phyloP scores from a whole-genome alignment of 2,797 vertebrate species.

The Fringilla coelebs region DNA sequence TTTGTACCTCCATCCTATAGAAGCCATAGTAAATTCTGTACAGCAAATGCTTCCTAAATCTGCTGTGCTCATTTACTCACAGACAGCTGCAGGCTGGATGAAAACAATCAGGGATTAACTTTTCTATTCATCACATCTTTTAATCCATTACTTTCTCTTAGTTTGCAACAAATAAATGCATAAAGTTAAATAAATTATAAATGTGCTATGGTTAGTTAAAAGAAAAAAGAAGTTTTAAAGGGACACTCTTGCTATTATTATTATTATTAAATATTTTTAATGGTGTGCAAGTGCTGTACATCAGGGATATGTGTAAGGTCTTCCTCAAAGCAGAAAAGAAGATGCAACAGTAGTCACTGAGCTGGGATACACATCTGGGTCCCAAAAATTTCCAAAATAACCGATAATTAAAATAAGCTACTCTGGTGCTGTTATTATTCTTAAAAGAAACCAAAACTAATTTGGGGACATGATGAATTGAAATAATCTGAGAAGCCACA shows the following conservation, averaged over 20 bases:
- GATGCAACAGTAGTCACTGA: neutral
- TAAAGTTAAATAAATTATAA: slow-evolving; percentile 12
- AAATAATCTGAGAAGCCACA: neutral
- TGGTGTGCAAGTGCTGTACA: neutral
- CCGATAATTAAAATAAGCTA: neutral
- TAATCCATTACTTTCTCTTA: slow-evolving; percentile 74
- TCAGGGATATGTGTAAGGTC: neutral
- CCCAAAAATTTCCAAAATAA: neutral
- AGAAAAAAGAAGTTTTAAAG: neutral
- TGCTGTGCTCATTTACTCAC: slow-evolving; percentile 72
- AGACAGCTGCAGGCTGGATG: slow-evolving; percentile 74
- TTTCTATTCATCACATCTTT: slow-evolving; percentile 63
- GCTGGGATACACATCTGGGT: neutral
- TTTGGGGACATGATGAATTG: neutral
- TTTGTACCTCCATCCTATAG: slow-evolving; percentile 61
- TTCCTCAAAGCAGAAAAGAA: neutral
- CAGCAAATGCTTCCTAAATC: slow-evolving; percentile 70
- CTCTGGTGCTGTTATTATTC: neutral
- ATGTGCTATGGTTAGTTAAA: neutral
- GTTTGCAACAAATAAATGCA: slow-evolving; percentile 37
- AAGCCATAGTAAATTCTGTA: slow-evolving; percentile 62
- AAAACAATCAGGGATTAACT: slow-evolving; percentile 85
- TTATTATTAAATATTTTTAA: neutral
- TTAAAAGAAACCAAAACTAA: neutral
- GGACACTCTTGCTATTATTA: neutral